Percentiles rank a stretch among this genome's conserved stretches.
These are phyloP conservation scores for Drosophila ohnishii DNA, from an alignment of 1,140 invertebrate species.

Conservation along the genomic window DNA sequence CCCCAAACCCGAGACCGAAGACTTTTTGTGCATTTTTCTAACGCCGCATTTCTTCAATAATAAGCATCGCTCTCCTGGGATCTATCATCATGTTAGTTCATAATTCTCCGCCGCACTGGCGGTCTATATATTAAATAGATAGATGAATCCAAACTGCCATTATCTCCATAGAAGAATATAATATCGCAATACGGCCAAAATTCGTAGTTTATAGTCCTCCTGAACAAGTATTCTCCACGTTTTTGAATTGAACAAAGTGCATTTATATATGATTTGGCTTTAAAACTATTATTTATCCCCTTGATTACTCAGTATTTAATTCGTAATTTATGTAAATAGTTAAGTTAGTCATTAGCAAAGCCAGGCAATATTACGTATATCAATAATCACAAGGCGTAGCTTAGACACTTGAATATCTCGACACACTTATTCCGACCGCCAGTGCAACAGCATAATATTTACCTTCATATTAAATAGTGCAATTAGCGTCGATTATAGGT, in stretches of 20 bases:
- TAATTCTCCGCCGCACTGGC: slow-evolving; percentile 40
- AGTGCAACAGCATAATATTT: slow-evolving; percentile 40
- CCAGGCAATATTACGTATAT: slow-evolving; percentile 51
- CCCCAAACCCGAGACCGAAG: slow-evolving; percentile 69
- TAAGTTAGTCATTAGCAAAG: slow-evolving; percentile 33
- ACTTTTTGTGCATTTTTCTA: slow-evolving; percentile 79
- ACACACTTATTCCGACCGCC: slow-evolving; percentile 41
- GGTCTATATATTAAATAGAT: slow-evolving; percentile 31
- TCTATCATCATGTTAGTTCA: slow-evolving; percentile 53
- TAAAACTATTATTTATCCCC: slow-evolving; percentile 10
- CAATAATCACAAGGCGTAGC: slow-evolving; percentile 11
- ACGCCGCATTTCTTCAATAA: slow-evolving; percentile 49
- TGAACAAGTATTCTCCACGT: slow-evolving; percentile 30
- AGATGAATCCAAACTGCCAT: slow-evolving; percentile 59
- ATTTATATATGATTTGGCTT: slow-evolving; percentile 25
- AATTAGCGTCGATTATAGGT: slow-evolving; percentile 72
- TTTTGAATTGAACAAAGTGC: slow-evolving; percentile 21
- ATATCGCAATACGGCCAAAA: slow-evolving; percentile 40
- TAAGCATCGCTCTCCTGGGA: slow-evolving; percentile 30
- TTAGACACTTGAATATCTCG: slow-evolving; percentile 21
- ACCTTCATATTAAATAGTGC: slow-evolving; percentile 58
- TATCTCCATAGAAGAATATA: slow-evolving; percentile 30
- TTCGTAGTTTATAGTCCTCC: slow-evolving; percentile 31
- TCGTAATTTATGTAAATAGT: slow-evolving; percentile 51
- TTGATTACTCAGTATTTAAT: slow-evolving; percentile 56